These are phyloP conservation scores for Phrynocephalus vlangalii DNA, from an alignment of 2,797 vertebrate genomes.

Conservation along the genomic window DNA sequence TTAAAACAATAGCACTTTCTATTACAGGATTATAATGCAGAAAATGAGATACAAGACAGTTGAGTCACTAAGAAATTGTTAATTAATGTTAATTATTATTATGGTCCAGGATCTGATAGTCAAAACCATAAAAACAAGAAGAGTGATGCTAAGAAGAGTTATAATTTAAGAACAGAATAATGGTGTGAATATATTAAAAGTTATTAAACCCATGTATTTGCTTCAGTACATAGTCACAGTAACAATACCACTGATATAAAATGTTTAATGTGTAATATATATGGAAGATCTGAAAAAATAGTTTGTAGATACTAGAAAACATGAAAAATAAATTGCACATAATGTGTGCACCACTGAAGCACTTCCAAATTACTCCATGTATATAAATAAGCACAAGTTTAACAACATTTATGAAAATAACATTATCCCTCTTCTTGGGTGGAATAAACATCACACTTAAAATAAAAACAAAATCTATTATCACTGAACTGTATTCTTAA, in stretches of 20 bases:
- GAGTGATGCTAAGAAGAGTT: constrained; percentile 4
- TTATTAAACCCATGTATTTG: background rate
- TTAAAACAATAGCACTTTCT: constrained; percentile 19
- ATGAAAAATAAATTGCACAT: background rate
- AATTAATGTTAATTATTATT: constrained; percentile 37
- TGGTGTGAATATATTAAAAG: background rate
- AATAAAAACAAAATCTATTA: background rate
- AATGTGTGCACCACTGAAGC: background rate
- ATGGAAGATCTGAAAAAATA: background rate
- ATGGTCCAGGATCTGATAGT: constrained; percentile 7
- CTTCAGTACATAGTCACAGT: background rate
- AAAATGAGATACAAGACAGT: constrained; percentile 1
- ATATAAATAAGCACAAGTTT: background rate
- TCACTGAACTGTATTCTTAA: background rate
- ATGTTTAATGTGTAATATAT: background rate
- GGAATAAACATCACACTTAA: background rate
- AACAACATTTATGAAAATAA: background rate
- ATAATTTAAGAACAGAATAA: constrained; percentile 25
- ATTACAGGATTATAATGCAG: constrained; percentile 31
- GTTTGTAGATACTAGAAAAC: background rate
- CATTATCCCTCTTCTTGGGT: background rate
- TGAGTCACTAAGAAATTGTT: background rate
- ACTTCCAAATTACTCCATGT: constrained; percentile 7
- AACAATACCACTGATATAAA: background rate
- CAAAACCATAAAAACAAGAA: constrained; percentile 15